These are phyloP conservation scores for Drosophila mercatorum DNA, from an alignment of 2,888 invertebrate genomes.

Conservation along the genomic window DNA sequence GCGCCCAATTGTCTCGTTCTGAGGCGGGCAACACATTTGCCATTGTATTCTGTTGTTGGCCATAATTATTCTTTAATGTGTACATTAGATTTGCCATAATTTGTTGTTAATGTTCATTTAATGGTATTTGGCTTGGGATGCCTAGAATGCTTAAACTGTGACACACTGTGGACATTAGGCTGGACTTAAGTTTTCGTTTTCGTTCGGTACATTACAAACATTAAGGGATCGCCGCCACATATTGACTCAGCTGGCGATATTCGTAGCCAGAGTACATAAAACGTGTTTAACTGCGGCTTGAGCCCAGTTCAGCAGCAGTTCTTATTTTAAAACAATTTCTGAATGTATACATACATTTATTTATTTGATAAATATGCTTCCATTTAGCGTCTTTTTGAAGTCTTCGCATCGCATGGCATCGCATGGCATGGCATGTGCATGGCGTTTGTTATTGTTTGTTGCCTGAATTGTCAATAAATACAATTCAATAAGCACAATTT, in stretches of 20 bases:
- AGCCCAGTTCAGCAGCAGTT: not conserved
- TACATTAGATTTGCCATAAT: slow-evolving; percentile 34
- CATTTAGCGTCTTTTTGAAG: slow-evolving; percentile 21
- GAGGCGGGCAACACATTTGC: not conserved
- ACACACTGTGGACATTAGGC: not conserved
- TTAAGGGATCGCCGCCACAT: not conserved
- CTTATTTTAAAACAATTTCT: not conserved
- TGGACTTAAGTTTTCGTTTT: slow-evolving; percentile 1
- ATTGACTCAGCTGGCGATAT: slow-evolving; percentile 14
- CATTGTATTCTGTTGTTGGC: slow-evolving; percentile 4
- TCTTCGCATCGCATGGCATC: slow-evolving; percentile 1
- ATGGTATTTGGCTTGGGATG: not conserved
- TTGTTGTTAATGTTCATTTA: not conserved
- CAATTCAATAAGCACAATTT: slow-evolving; percentile 25
- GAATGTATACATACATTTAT: not conserved
- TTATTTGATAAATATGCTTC: not conserved
- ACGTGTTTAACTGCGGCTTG: not conserved
- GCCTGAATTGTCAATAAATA: slow-evolving; percentile 50
- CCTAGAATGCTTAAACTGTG: not conserved
- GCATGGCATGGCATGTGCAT: slow-evolving; percentile 4
- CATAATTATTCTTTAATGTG: slow-evolving; percentile 37
- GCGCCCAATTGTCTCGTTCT: not conserved
- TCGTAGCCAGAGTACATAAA: not conserved
- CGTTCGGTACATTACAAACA: not conserved
- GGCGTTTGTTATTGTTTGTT: slow-evolving; percentile 33